phyloP scores from a whole-genome alignment of 2,888 invertebrate genomes.

The Antheraea assamensis region DNA sequence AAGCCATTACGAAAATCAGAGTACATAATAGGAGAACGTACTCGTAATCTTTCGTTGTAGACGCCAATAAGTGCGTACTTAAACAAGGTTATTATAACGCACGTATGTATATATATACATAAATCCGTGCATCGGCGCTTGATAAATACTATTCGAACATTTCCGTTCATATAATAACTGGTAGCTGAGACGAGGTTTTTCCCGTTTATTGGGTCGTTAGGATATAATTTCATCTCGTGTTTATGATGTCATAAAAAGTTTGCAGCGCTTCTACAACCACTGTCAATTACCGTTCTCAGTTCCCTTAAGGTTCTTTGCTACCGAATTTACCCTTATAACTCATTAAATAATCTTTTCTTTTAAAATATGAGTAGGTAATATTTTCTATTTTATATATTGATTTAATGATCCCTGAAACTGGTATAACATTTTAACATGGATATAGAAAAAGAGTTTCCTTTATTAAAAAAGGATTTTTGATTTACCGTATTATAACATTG shows the following conservation, averaged over 20 bases:
- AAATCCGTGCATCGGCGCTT: slow-evolving; percentile 49
- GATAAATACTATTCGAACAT: slow-evolving; percentile 56
- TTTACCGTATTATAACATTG: not conserved
- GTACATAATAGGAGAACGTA: not conserved
- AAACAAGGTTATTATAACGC: slow-evolving; percentile 10
- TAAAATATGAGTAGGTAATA: not conserved
- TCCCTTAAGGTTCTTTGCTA: slow-evolving; percentile 33
- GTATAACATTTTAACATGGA: too few relatives aligned
- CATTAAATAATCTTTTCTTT: not conserved
- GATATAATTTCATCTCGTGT: slow-evolving; percentile 80
- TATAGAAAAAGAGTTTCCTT: not conserved
- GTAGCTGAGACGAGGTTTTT: slow-evolving; percentile 70
- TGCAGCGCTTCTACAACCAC: slow-evolving; percentile 72
- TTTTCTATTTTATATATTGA: not conserved
- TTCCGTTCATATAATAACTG: slow-evolving; percentile 68
- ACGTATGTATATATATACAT: slow-evolving; percentile 54
- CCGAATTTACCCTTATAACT: slow-evolving; percentile 19
- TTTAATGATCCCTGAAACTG: too few relatives aligned
- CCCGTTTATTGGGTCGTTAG: slow-evolving; percentile 78
- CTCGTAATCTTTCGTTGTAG: not conserved
- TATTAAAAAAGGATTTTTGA: not conserved
- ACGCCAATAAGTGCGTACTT: slow-evolving; percentile 11
- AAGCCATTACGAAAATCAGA: not conserved
- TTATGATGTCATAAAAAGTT: slow-evolving; percentile 77
- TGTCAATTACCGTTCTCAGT: slow-evolving; percentile 60